Conservation (phyloP, 1,140 invertebrate species). For the Ceratina japonica region DNA sequence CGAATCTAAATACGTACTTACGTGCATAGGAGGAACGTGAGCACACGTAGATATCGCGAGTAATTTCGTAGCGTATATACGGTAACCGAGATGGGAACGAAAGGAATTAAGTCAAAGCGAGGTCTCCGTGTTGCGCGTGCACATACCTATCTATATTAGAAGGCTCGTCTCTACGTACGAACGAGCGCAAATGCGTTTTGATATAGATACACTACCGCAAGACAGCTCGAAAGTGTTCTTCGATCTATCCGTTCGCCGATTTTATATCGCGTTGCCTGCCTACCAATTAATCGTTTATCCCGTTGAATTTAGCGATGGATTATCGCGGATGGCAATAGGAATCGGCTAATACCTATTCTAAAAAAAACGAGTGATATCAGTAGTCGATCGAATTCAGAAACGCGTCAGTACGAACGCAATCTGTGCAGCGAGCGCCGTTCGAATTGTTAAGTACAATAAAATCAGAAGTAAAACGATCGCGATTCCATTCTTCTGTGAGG, state of each 20-base stretch:
- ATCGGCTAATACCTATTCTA: not conserved
- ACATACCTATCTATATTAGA: not conserved
- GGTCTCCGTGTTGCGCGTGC: not conserved
- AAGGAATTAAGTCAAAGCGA: constrained; percentile 22
- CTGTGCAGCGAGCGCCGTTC: not conserved
- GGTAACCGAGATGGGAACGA: not conserved
- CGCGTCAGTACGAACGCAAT: not conserved
- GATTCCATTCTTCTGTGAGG: not conserved
- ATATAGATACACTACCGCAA: too few species aligned
- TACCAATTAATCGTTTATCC: too few species aligned
- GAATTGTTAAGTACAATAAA: constrained; percentile 5
- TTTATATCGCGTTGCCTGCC: too few species aligned
- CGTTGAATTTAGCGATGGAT: too few species aligned
- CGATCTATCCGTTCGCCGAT: too few species aligned
- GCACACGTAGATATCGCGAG: not conserved
- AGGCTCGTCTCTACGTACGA: not conserved
- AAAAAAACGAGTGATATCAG: not conserved
- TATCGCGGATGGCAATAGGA: too few species aligned
- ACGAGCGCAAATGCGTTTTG: constrained; percentile 18
- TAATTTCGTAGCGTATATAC: constrained; percentile 7
- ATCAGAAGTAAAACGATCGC: not conserved
- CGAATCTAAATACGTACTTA: too few species aligned
- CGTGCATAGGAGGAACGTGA: not conserved
- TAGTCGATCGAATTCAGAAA: not conserved
- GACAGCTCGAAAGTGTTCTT: too few species aligned